phyloP scores from a whole-genome alignment of 2,888 invertebrate species.

The Nemotelus pantherinus region DNA sequence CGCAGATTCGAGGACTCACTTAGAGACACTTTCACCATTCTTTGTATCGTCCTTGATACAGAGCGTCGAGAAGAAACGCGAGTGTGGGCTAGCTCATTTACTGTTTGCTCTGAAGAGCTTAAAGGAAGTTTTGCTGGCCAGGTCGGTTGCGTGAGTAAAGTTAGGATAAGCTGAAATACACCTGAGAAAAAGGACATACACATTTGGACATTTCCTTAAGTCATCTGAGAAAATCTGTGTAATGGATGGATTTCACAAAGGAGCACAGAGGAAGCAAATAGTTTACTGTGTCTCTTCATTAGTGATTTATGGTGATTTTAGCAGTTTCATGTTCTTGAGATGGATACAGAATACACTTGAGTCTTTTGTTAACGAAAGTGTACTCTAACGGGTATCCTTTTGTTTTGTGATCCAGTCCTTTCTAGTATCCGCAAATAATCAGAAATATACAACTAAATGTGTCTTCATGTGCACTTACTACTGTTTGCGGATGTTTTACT shows the following conservation, averaged over 20 bases:
- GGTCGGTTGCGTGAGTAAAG: neutral
- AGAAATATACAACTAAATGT: too few species aligned
- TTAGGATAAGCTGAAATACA: slow-evolving; percentile 7
- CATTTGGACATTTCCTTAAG: neutral
- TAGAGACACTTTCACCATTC: neutral
- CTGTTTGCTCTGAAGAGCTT: neutral
- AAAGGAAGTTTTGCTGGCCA: neutral
- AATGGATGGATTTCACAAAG: neutral
- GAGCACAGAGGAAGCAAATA: slow-evolving; percentile 2
- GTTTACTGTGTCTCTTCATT: slow-evolving; percentile 31
- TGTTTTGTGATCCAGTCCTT: too few species aligned
- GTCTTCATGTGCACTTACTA: too few species aligned
- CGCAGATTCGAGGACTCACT: neutral
- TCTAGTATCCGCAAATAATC: too few species aligned
- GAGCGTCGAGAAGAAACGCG: neutral
- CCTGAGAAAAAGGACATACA: slow-evolving; percentile 24
- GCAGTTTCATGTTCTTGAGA: neutral
- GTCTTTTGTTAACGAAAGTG: neutral
- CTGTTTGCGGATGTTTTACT: too few species aligned
- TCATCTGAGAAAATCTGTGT: slow-evolving; percentile 1
- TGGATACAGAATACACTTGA: neutral
- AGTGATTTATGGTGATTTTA: slow-evolving; percentile 35
- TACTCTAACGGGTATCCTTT: too few species aligned
- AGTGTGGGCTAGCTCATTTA: neutral
- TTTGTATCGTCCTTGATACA: slow-evolving; percentile 3